A percentile compares a stretch with the other conserved stretches of the same genome.
phyloP scores from a whole-genome alignment of 2,888 invertebrate species.

The Pammene aurita region DNA sequence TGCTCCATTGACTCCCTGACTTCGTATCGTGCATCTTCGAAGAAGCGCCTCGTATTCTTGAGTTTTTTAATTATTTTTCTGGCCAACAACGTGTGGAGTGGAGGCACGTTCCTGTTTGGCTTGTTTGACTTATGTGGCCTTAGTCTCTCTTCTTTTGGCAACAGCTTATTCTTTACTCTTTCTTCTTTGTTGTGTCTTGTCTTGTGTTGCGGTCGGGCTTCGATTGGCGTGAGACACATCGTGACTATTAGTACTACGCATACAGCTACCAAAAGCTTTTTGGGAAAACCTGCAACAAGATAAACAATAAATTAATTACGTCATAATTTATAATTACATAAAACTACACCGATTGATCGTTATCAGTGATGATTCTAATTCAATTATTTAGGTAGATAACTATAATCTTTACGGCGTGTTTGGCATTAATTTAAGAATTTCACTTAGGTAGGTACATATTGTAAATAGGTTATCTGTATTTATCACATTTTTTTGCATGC shows the following conservation, averaged over 20 bases:
- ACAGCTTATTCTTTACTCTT: slow-evolving; percentile 18
- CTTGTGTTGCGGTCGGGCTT: slow-evolving; percentile 65
- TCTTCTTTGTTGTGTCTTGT: slow-evolving; percentile 56
- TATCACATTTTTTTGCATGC: slow-evolving; percentile 9
- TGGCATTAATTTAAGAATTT: slow-evolving; percentile 4
- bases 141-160: slow-evolving; percentile 56
- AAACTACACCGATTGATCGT: slow-evolving; percentile 26
- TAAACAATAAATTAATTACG: slow-evolving; percentile 42
- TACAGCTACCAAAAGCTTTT: slow-evolving; percentile 81
- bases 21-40: slow-evolving; percentile 62
- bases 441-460: slow-evolving; percentile 5
- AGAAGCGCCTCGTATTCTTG: slow-evolving; percentile 67
- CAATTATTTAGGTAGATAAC: slow-evolving; percentile 5
- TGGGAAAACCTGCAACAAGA: slow-evolving; percentile 79
- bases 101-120: slow-evolving; percentile 52
- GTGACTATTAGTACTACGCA: slow-evolving; percentile 72
- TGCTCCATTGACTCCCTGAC: slow-evolving; percentile 68
- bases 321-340: slow-evolving; percentile 2
- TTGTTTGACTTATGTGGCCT: slow-evolving; percentile 53
- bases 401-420: slow-evolving; percentile 21
- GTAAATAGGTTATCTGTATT: slow-evolving; percentile 22
- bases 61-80: slow-evolving; percentile 69
- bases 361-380: slow-evolving; percentile 19
- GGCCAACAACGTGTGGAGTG: slow-evolving; percentile 61
- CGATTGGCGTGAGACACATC: slow-evolving; percentile 72